Percentiles rank a stretch among this genome's conserved stretches.
phyloP scores from a whole-genome alignment of 2,113 vertebrate genomes.

The Anas platyrhynchos region DNA sequence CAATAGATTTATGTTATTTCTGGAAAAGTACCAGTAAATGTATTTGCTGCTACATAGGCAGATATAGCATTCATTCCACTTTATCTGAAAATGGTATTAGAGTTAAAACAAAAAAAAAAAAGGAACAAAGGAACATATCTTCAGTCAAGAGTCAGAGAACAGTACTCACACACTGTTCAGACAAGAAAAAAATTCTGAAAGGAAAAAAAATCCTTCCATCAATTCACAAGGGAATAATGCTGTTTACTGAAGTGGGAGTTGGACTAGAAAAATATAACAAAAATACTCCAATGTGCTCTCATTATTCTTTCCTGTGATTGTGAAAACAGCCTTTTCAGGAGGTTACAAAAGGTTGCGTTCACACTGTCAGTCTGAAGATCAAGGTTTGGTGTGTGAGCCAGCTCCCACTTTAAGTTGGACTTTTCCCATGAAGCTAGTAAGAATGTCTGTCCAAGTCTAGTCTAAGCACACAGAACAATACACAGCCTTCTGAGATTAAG shows the following conservation, averaged over 20 bases:
- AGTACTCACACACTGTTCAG: background rate
- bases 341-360: background rate
- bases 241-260: background rate
- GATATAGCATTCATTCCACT: background rate
- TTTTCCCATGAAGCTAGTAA: background rate
- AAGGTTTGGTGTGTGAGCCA: background rate
- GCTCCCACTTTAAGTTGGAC: background rate
- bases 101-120: background rate
- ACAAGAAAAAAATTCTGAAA: background rate
- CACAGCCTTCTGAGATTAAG: background rate
- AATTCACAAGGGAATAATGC: background rate
- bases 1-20: background rate
- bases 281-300: background rate
- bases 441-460: background rate
- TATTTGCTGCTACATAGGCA: background rate
- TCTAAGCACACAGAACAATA: background rate
- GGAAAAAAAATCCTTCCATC: background rate
- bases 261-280: background rate
- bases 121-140: background rate
- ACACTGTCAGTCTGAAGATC: background rate
- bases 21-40: background rate
- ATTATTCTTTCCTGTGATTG: background rate
- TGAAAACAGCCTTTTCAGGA: background rate
- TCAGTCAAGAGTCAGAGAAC: background rate
- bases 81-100: background rate